Base-by-base conservation (phyloP, 92 coral and sea anemone species). In the Epizoanthus ramosus region DNA sequence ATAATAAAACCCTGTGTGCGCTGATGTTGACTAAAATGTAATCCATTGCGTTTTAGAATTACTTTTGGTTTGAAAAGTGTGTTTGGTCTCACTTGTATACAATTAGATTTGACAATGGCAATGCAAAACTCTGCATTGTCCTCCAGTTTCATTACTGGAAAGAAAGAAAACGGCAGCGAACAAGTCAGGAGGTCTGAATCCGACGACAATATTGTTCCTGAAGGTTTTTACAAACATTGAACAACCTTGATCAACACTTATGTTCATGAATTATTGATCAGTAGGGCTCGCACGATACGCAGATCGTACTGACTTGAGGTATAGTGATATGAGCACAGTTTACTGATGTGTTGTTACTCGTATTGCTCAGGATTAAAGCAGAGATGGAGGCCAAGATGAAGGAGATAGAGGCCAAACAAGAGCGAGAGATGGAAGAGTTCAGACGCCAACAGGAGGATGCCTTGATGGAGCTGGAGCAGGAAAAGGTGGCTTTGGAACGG, bases 341-440 rank as follows among this genome's bases (percentile, higher is more conserved):
- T 50, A 50, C 15, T 50, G 54, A 50, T 50, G 54, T 12, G 50
- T 50, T 50, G 54, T 3, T 17, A 18, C 0, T 75, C 16, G 22
- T 57, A 22, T 66, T 57, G 21, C 43, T 84, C 61, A 93, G 97
- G 74, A 89, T 91, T 81, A 87, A 93, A 87, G 60, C 88, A 24
- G 97, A 93, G 68, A 93, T 93, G 97, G 94, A 91, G 45, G 64
- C 25, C 1, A 93, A 93, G 79, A 24, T 93, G 1, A 88, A 85
- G 79, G 95, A 91, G 75, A 63, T 91, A 21, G 97, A 93, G 77
- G 91, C 88, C 15, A 84, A 72, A 28, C 93, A 91, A 66, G 68
- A 77, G 57, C 92, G 88, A 39, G 95, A 93, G 71, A 90, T 91
- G 57, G 93, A 91, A 21, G 92, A 93, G 23, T 75, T 91, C 79